Base-by-base conservation (phyloP, 2,797 vertebrate species). In the Diplodus puntazzo region DNA sequence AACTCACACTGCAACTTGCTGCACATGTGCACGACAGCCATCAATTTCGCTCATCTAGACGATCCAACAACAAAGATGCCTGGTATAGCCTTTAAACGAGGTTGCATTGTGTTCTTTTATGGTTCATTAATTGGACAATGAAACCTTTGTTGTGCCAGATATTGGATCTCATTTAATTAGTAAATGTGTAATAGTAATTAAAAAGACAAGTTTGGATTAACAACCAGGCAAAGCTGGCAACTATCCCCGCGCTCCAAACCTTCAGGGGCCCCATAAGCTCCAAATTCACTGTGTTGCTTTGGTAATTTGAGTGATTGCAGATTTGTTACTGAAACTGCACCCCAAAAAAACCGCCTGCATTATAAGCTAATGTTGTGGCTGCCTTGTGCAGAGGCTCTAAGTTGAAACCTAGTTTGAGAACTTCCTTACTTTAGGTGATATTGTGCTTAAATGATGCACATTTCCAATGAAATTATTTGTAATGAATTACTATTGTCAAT, bases 141-240 rank as follows among this genome's bases (percentile, higher is more conserved):
- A 66, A 81, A 34, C 8, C 34, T 80, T 80, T 82, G 34, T 46
- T 72, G 46, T 34, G 49, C 9, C 73, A 82, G 60, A 72, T 77
- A 83, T 66, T 0, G 74, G 58, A 61, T 23, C 30, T 25, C 21
- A 25, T 69, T 73, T 63, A 30, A 68, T 20, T 30, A 77, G 39
- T 27, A 69, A 65, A 73, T 62, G 59, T 71, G 61, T 55, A 66
- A 4, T 27, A 78, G 30, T 62, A 62, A 58, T 42, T 63, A 69
- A 69, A 69, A 65, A 55, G 9, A 64, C 23, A 54, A 67, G 23
- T 27, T 42, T 74, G 45, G 62, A 80, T 76, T 54, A 61, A 3
- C 16, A 65, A 14, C 18, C 8, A 46, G 17, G 12, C 55, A 66
- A 67, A 62, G 8, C 60, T 79, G 60, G 45, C 62, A 65, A 45